These are phyloP conservation scores for Protomyctophum bolini DNA, from an alignment of 2,113 vertebrate genomes.

Conservation along the genomic window DNA sequence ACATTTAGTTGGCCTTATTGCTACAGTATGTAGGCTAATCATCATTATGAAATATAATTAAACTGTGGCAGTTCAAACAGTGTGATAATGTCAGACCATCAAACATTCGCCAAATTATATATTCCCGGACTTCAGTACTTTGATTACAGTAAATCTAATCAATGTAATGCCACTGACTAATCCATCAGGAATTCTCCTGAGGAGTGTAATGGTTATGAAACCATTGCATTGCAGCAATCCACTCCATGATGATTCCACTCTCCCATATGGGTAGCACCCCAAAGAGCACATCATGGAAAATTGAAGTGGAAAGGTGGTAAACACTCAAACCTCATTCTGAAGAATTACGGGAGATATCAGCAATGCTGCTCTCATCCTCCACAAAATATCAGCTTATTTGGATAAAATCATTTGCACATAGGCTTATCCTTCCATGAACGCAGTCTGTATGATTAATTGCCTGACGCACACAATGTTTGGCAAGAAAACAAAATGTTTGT, in stretches of 20 bases:
- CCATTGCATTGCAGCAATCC: slow-evolving; percentile 36
- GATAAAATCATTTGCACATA: not conserved
- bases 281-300: slow-evolving; percentile 13
- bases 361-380: not conserved
- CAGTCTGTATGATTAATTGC: no score
- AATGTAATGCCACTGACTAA: slow-evolving; percentile 44
- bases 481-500: no score
- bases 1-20: not conserved
- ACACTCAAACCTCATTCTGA: not conserved
- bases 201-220: slow-evolving; percentile 48
- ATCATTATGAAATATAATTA: slow-evolving; percentile 57
- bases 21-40: not conserved
- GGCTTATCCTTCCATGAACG: not conserved
- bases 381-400: slow-evolving; percentile 1
- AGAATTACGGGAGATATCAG: not conserved
- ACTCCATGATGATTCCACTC: slow-evolving; percentile 3
- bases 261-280: slow-evolving; percentile 21
- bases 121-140: slow-evolving; percentile 65
- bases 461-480: no score
- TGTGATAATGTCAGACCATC: slow-evolving; percentile 58
- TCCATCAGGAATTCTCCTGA: slow-evolving; percentile 46
- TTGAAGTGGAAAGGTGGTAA: not conserved
- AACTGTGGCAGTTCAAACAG: slow-evolving; percentile 57
- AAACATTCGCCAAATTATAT: slow-evolving; percentile 60
- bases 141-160: slow-evolving; percentile 57